Conservation (phyloP, 2,888 invertebrate genomes). For the Synanthedon myopaeformis region DNA sequence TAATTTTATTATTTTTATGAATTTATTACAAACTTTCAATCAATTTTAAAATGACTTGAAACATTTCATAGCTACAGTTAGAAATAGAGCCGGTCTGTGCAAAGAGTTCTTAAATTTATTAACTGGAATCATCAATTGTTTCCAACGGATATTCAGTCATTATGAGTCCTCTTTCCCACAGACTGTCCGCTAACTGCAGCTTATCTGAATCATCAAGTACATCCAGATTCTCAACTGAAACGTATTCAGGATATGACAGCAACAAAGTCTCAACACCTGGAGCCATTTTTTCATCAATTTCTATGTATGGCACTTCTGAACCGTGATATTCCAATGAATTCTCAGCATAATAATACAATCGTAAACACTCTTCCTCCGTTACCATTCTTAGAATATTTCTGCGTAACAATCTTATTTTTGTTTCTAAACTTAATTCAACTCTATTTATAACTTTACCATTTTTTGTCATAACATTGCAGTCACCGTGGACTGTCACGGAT, state of each 20-base stretch:
- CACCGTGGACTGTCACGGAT: conserved; percentile 77
- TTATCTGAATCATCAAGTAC: conserved; percentile 73
- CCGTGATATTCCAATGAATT: conserved; percentile 90
- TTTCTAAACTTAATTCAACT: conserved; percentile 75
- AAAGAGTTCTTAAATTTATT: too few species aligned
- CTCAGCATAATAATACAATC: conserved; percentile 85
- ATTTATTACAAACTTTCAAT: too few species aligned
- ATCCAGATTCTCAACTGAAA: conserved; percentile 79
- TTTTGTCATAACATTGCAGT: conserved; percentile 75
- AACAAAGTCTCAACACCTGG: conserved; percentile 80
- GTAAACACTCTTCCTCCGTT: conserved; percentile 70
- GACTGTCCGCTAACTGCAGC: conserved; percentile 73
- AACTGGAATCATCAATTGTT: conserved; percentile 39
- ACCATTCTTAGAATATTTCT: conserved; percentile 73
- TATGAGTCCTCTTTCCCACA: conserved; percentile 87
- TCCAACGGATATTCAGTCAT: conserved; percentile 76
- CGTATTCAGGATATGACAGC: conserved; percentile 80
- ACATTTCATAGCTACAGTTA: background rate
- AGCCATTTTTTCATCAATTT: conserved; percentile 76
- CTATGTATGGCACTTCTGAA: conserved; percentile 76
- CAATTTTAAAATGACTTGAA: too few species aligned
- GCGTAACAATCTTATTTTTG: conserved; percentile 71
- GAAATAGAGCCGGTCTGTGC: conserved; percentile 7
- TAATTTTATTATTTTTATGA: too few species aligned
- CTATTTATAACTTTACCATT: conserved; percentile 74